Evolutionary conservation across 2,797 vertebrate genomes (phyloP), one percentile per base, ranked within the genome.

Genomic region (Psittacula echo): DNA sequence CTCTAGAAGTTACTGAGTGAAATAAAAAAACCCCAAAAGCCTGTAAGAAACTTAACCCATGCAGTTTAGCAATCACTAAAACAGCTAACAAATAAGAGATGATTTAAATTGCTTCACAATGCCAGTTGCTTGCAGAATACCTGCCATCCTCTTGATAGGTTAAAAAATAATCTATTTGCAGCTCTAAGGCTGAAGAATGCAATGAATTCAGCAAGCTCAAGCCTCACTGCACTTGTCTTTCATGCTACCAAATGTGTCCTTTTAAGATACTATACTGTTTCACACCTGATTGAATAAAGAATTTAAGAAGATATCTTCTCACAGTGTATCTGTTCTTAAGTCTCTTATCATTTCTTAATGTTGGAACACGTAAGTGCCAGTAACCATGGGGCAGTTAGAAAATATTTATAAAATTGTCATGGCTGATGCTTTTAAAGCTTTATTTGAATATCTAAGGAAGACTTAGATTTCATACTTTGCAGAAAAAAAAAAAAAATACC

Each of bases 261-360:
- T 98, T 98, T 98, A 98, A 98, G 98, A 98, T 98, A 98, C 98
- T 98, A 98, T 94, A 96, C 96, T 94, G 95, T 98, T 98, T 98
- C 98, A 98, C 98, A 99, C 97, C 97, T 97, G 98, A 98, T 97
- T 98, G 98, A 97, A 97, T 98, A 98, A 97, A 98, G 98, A 98
- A 98, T 98, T 97, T 97, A 96, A 97, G 96, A 96, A 97, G 94
- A 89, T 97, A 97, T 94, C 94, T 87, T 81, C 96, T 95, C 89
- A 51, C 75, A 90, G 86, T 94, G 77, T 97, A 97, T 96, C 95
- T 96, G 73, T 83, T 95, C 81, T 96, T 96, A 96, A 97, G 95
- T 96, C 97, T 85, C 95, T 97, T 97, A 95, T 98, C 90, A 61
- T 95, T 97, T 91, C 93, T 80, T 96, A 97, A 94, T 89, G 92